These are phyloP conservation scores for Drosophila kokeensis DNA, from an alignment of 2,888 invertebrate genomes.

Conservation along the genomic window DNA sequence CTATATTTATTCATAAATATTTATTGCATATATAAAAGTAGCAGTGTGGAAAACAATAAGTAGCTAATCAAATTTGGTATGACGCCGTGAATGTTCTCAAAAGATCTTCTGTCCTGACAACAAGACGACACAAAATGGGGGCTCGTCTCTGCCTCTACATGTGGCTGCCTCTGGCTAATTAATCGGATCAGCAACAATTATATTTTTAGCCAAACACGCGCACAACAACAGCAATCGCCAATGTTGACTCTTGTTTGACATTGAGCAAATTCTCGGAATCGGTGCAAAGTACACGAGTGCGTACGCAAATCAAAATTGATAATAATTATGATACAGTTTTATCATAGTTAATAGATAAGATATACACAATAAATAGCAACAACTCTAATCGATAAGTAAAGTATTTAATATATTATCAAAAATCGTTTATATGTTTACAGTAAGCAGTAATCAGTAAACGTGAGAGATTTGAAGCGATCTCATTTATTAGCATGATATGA, in stretches of 20 bases:
- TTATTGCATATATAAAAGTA: background rate
- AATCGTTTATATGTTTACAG: background rate
- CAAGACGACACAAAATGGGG: conserved; percentile 50
- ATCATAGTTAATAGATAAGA: background rate
- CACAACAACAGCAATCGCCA: conserved; percentile 10
- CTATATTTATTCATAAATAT: conserved; percentile 10
- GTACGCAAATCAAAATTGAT: too few species aligned
- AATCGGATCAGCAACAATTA: conserved; percentile 1
- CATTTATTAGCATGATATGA: background rate
- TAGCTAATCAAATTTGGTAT: conserved; percentile 25
- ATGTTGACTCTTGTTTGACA: conserved; percentile 25
- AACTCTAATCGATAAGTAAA: background rate
- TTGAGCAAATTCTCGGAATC: conserved; percentile 17
- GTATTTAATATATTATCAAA: background rate
- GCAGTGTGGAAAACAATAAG: conserved; percentile 16
- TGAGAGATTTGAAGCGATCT: background rate
- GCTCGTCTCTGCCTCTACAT: conserved; percentile 45
- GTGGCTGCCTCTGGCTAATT: background rate
- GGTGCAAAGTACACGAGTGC: background rate
- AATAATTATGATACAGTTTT: background rate
- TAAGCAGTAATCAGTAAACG: background rate
- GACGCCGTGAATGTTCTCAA: conserved; percentile 3
- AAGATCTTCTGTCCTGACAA: conserved; percentile 58
- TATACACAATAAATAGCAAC: background rate
- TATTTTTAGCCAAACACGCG: conserved; percentile 38